phyloP scores from a whole-genome alignment of 2,888 invertebrate species.

The Leucophenga maculata region DNA sequence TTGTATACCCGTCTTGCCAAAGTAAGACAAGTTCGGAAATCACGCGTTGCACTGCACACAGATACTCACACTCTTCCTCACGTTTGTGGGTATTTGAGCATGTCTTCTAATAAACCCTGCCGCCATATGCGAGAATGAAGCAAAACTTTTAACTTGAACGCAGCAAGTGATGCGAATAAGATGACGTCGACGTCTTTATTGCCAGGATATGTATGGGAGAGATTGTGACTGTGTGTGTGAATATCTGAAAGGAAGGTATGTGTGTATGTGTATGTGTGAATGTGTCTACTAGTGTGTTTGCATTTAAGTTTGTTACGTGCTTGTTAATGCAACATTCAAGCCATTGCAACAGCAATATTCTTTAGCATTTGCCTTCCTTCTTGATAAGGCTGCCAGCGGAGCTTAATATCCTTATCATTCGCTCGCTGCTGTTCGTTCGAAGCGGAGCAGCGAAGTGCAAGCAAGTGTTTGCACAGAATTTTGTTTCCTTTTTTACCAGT shows the following conservation, averaged over 20 bases:
- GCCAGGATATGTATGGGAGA: slow-evolving; percentile 34
- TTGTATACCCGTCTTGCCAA: slow-evolving; percentile 56
- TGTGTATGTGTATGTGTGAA: slow-evolving; percentile 36
- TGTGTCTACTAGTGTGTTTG: slow-evolving; percentile 12
- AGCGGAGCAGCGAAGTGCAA: neutral
- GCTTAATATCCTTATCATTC: slow-evolving; percentile 47
- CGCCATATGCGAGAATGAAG: slow-evolving; percentile 62
- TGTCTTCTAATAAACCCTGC: slow-evolving; percentile 34
- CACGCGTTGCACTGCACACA: slow-evolving; percentile 50
- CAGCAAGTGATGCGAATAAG: slow-evolving; percentile 32
- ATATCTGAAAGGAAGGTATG: slow-evolving; percentile 14
- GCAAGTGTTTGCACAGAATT: slow-evolving; percentile 52
- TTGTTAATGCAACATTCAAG: slow-evolving; percentile 69
- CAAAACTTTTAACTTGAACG: slow-evolving; percentile 40
- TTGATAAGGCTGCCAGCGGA: slow-evolving; percentile 52
- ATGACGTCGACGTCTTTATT: slow-evolving; percentile 53
- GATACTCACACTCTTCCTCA: slow-evolving; percentile 1
- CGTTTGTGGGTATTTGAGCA: slow-evolving; percentile 16
- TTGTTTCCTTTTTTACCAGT: slow-evolving; percentile 63
- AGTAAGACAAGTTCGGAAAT: slow-evolving; percentile 50
- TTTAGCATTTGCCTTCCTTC: slow-evolving; percentile 39
- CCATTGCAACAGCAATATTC: slow-evolving; percentile 61
- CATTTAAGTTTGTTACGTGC: slow-evolving; percentile 46
- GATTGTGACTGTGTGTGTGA: slow-evolving; percentile 34
- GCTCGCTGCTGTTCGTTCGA: slow-evolving; percentile 40